Conservation (phyloP, 37 sponge, comb jelly and placozoan species). For the Mnemiopsis leidyi region DNA sequence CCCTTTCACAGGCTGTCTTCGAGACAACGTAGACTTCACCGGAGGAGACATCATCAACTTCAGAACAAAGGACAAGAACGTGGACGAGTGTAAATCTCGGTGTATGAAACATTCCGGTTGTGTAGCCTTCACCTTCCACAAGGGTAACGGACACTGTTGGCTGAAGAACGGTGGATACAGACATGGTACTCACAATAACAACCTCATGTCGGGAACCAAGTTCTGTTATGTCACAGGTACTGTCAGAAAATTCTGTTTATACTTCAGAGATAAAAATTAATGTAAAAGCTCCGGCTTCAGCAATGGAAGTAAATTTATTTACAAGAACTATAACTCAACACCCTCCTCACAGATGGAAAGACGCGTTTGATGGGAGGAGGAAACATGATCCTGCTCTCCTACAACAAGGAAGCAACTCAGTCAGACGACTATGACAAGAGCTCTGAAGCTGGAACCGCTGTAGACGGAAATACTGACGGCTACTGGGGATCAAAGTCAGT, state of each 20-base stretch:
- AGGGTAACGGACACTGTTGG: background rate
- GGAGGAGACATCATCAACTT: background rate
- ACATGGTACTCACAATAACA: background rate
- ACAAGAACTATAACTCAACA: too few species aligned
- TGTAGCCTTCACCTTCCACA: conserved; percentile 34
- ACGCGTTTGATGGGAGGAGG: background rate
- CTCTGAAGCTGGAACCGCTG: background rate
- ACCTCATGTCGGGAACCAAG: conserved; percentile 2
- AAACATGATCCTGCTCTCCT: conserved; percentile 17
- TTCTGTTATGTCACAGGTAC: conserved; percentile 2
- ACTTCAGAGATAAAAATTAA: too few species aligned
- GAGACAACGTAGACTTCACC: background rate
- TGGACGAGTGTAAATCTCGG: background rate
- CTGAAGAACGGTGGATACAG: background rate
- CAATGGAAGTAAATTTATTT: too few species aligned
- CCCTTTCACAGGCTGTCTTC: background rate
- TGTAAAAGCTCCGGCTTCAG: too few species aligned
- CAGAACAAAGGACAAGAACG: background rate
- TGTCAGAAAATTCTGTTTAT: background rate
- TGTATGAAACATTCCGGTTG: background rate
- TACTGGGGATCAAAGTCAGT: background rate
- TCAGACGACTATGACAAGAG: background rate
- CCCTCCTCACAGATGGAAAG: background rate
- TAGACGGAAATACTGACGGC: conserved; percentile 8
- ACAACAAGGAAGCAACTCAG: background rate